A percentile compares a stretch with the other conserved stretches of the same genome.
phyloP scores from a whole-genome alignment of 2,888 invertebrate species.

The Epiblema foenella region DNA sequence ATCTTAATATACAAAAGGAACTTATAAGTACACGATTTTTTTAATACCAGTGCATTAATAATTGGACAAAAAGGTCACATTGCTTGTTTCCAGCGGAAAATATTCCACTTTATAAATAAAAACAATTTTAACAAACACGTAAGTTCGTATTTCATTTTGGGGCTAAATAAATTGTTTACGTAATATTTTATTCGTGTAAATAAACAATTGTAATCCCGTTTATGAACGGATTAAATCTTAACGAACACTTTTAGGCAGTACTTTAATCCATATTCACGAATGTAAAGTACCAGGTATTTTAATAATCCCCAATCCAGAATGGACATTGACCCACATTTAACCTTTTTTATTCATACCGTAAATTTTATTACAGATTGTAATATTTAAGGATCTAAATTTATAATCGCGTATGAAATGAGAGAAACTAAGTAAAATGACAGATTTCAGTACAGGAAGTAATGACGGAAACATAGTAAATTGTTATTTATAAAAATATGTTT shows the following conservation, averaged over 20 bases:
- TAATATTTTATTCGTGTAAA: constrained; percentile 17
- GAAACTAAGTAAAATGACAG: too few species aligned
- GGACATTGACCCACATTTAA: not conserved
- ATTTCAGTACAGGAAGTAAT: too few species aligned
- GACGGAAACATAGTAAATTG: too few species aligned
- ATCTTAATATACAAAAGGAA: too few species aligned
- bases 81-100: not conserved
- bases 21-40: too few species aligned
- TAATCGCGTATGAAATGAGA: too few species aligned
- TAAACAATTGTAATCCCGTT: not conserved
- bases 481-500: too few species aligned
- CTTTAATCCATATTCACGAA: not conserved
- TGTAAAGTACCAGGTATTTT: not conserved
- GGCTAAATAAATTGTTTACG: not conserved
- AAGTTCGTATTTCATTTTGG: not conserved
- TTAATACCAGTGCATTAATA: too few species aligned
- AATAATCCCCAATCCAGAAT: not conserved
- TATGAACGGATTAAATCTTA: not conserved
- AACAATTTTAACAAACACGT: not conserved
- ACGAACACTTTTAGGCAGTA: not conserved
- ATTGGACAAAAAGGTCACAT: not conserved
- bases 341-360: too few species aligned
- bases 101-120: not conserved
- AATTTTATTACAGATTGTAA: too few species aligned
- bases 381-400: too few species aligned